Evolutionary conservation across 2,888 invertebrate species (phyloP), one percentile per base, ranked within the genome.

Genomic region (Agonopterix arenella): DNA sequence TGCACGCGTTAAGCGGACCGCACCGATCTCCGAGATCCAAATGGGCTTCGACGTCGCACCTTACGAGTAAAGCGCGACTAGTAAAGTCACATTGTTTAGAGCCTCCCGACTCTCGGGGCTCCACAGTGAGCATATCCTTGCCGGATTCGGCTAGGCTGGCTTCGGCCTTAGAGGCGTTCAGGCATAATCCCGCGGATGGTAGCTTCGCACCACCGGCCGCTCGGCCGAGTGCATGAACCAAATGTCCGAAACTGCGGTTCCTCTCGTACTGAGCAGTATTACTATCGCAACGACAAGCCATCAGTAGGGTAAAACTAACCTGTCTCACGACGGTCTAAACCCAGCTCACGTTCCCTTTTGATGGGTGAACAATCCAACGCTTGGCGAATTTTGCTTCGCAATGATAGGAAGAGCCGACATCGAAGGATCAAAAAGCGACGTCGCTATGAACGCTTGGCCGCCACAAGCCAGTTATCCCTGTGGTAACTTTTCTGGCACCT

Each of bases 321-420:
- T 90, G 89, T 90, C 90, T 90, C 90, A 90, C 90, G 90, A 91
- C 90, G 90, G 90, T 91, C 90, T 91, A 90, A 91, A 90, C 90
- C 90, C 90, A 90, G 90, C 90, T 91, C 91, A 91, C 90, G 89
- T 91, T 91, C 90, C 90, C 90, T 91, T 76, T 91, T 90, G 77
- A 89, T 85, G 91, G 91, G 90, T 92, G 91, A 93, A 92, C 92
- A 93, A 93, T 92, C 92, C 92, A 86, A 92, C 91, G 86, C 92
- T 92, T 92, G 88, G 90, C 82, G 90, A 92, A 90, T 92, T 92
- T 90, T 90, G 92, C 92, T 92, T 92, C 91, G 84, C 91, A 91
- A 93, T 92, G 91, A 92, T 92, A 93, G 92, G 92, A 92, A 92
- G 91, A 93, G 92, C 91, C 92, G 92, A 93, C 90, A 92, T 92